phyloP scores from a whole-genome alignment of 2,113 vertebrate genomes.

The Dromiciops gliroides region DNA sequence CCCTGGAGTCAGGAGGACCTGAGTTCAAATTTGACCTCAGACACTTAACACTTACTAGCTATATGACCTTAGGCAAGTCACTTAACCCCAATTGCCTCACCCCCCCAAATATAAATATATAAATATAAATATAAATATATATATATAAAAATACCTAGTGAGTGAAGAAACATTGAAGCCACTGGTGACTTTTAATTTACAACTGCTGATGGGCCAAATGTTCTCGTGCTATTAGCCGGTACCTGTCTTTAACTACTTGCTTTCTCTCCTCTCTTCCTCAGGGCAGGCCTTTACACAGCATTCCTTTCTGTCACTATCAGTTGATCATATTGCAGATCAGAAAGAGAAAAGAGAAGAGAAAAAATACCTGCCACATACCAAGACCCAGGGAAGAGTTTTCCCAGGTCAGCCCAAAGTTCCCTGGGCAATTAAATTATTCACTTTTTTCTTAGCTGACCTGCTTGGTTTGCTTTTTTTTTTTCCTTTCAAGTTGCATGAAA shows the following conservation, averaged over 20 bases:
- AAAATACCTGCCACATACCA: background rate
- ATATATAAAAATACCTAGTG: no score
- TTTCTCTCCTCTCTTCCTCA: background rate
- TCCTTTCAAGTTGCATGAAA: background rate
- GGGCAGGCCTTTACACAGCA: background rate
- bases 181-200: background rate
- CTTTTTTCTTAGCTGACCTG: background rate
- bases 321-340: background rate
- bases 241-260: background rate
- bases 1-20: no score
- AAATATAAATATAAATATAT: no score
- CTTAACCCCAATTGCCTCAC: no score
- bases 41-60: no score
- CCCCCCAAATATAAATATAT: no score
- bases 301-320: background rate
- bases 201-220: background rate
- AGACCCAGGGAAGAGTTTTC: background rate
- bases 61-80: no score
- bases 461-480: background rate
- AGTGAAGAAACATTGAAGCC: background rate
- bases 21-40: no score
- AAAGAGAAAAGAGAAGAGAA: background rate
- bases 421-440: background rate
- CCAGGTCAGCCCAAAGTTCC: background rate
- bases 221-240: background rate